Base-by-base conservation (phyloP, 1,140 invertebrate genomes). In the Drosophila leontia region DNA sequence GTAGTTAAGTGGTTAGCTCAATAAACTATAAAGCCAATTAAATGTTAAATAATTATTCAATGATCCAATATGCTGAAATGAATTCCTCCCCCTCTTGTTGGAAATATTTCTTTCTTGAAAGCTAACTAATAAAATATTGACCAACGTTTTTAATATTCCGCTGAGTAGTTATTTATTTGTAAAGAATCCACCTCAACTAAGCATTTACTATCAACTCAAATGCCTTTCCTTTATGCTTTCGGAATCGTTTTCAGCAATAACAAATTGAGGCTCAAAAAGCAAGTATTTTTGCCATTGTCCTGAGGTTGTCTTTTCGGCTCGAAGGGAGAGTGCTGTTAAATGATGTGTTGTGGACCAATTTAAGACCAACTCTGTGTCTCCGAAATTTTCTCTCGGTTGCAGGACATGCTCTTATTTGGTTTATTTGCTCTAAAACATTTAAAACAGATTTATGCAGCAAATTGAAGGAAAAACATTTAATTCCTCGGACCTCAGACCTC, bases 391-490 rank as follows among this genome's bases (percentile, higher is more conserved):
- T 15, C 19, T 39, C 23, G 12, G 11, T 32, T 48, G 37, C n/a
- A n/a, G 3, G 15, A 23, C 35, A 26, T 59, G 47, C 41, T 26
- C 26, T 13, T 44, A 60, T 53, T 64, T 50, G 44, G 51, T 67
- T 71, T 50, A 71, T 78, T 61, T 55, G 55, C 50, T 32, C 44
- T 58, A 42, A 57, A 42, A 44, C 78, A 75, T 70, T 78, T 60
- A 56, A 80, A 84, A 78, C 59, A 78, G 84, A 87, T 84, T 87
- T 87, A 88, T 84, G 75, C 71, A 50, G 59, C 53, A 77, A 87
- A 53, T 70, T 82, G 65, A 23, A 56, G 48, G 48, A 62, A 50
- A 72, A 75, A 69, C 68, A 84, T 87, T 87, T 87, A 87, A 88
- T 90, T 88, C 60, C 65, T 81, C 41, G 37, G 32, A 69, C 19